phyloP scores from a whole-genome alignment of 2,113 vertebrate species.

The Protobothrops mucrosquamatus region DNA sequence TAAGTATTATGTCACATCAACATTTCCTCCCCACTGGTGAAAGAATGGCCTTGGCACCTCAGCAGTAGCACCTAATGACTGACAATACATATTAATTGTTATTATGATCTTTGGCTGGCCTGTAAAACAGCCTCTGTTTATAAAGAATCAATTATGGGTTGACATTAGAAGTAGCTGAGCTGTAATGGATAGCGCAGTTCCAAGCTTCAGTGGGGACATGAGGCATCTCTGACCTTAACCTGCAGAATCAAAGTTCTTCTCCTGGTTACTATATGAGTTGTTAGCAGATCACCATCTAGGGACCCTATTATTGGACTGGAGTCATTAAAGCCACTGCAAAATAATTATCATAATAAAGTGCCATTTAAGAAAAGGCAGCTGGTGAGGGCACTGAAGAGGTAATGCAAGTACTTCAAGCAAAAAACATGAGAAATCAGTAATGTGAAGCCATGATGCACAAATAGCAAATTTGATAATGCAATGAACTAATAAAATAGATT shows the following conservation, averaged over 20 bases:
- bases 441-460: neutral
- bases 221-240: constrained; percentile 63
- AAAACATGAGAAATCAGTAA: neutral
- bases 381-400: neutral
- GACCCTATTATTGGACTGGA: constrained; percentile 11
- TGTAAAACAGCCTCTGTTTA: constrained; percentile 57
- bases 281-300: constrained; percentile 69
- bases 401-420: neutral
- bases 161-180: constrained; percentile 65
- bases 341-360: constrained; percentile 41
- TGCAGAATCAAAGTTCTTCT: constrained; percentile 56
- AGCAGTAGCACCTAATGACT: constrained; percentile 39
- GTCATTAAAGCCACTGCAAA: constrained; percentile 10
- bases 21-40: neutral
- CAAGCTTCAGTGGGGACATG: constrained; percentile 57
- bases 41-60: constrained; percentile 53
- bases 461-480: neutral
- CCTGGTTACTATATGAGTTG: constrained; percentile 57
- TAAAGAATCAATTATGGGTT: constrained; percentile 68
- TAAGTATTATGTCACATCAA: constrained; percentile 46
- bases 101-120: constrained; percentile 67
- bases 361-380: neutral
- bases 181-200: constrained; percentile 72
- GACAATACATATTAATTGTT: constrained; percentile 8
- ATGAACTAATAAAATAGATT: neutral